phyloP scores from a whole-genome alignment of 2,797 vertebrate species.

The Thamnophis elegans region DNA sequence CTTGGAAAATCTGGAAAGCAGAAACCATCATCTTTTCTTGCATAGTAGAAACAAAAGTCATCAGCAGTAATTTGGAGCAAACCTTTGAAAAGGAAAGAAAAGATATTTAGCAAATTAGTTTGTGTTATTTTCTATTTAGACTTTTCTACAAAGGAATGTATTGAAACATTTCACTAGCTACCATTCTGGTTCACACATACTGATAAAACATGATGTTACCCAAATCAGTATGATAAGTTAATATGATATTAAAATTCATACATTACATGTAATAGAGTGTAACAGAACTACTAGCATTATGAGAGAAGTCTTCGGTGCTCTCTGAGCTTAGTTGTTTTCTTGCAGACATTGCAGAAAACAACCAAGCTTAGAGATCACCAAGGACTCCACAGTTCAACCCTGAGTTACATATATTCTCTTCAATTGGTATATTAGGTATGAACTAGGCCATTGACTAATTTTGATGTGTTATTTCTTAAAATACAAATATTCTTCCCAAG shows the following conservation, averaged over 20 bases:
- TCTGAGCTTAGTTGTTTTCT: not conserved
- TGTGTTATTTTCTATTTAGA: not conserved
- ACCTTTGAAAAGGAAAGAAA: constrained; percentile 76
- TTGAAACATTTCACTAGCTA: not conserved
- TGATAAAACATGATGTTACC: not conserved
- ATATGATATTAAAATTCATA: not conserved
- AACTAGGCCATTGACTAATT: constrained; percentile 8
- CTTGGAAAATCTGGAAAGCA: constrained; percentile 99
- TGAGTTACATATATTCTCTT: not conserved
- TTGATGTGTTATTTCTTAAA: constrained; percentile 32
- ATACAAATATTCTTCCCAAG: constrained; percentile 37
- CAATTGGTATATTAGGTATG: not conserved
- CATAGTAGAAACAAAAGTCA: constrained; percentile 96
- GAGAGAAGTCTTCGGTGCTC: not conserved
- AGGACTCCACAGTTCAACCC: not conserved
- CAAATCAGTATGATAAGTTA: not conserved
- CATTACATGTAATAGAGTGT: not conserved
- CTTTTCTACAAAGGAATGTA: not conserved
- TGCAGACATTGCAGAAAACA: not conserved
- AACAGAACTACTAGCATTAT: not conserved
- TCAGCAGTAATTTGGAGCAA: constrained; percentile 95
- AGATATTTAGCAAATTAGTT: constrained; percentile 55
- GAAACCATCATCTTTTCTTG: constrained; percentile 84
- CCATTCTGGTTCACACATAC: not conserved
- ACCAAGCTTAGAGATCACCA: not conserved